Base-by-base conservation (phyloP, 2,888 invertebrate species). In the Watsonalla cultraria region DNA sequence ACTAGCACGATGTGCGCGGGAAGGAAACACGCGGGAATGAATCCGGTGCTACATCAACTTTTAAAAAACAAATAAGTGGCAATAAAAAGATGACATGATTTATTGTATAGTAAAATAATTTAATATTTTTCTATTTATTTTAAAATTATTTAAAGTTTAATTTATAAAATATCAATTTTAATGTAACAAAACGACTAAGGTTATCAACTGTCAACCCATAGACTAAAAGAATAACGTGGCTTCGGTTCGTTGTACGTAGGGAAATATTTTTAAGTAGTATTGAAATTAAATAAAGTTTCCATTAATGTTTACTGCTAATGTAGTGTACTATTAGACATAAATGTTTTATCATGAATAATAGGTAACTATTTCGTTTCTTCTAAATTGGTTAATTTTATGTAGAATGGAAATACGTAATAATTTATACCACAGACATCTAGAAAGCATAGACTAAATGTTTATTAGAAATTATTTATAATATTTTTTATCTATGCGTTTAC, bases 1-100 rank as follows among this genome's bases (percentile, higher is more conserved):
- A 92, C 92, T 92, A 91, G 91, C 91, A 90, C 92, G 93, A 92
- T 92, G 92, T 93, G 93, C 93, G 93, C 93, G 93, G 93, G 93
- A 93, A 93, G 92, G 92, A 87, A 92, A 90, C 92, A 92, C 92
- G 92, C 92, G 90, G 90, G 76, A 78, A 72, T 82, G 74, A 78
- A 70, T 79, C 64, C 59, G 61, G 65, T 68, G 74, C 62, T 78
- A 79, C 75, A 53, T 46, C 52, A 62, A 70, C 80, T 73, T 58
- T 72, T 47, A 53, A 46, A 49, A 54, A 49, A 6, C 11, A 37
- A 51, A n/a, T 39, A 52, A 54, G 39, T 11, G 5, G 7, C 48
- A 24, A 53, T 54, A 24, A 24, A 24, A 24, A 24, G 24, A 24
- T 24, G 24, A 24, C 24, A 24, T 4, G 2, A 4, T 24, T 24